Conservation (phyloP, 2,113 vertebrate genomes). For the Stomatorhinus ivindoensis region DNA sequence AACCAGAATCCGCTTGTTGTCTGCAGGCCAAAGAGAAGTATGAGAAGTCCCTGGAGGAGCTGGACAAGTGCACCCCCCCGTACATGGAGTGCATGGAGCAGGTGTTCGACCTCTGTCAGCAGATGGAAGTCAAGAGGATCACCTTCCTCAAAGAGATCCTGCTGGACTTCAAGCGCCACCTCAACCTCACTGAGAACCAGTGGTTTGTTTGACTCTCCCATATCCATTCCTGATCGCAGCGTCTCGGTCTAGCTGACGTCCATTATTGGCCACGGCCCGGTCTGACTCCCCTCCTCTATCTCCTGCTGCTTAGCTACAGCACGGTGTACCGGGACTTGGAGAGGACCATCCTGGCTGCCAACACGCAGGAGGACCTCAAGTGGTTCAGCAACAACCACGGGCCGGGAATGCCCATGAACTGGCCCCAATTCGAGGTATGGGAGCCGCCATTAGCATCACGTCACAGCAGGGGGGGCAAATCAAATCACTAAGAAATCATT, state of each 20-base stretch:
- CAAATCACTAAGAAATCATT: neutral
- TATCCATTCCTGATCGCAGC: neutral
- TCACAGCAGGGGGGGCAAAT: neutral
- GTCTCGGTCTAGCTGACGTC: neutral
- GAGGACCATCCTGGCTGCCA: constrained; percentile 77
- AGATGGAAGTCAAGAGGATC: constrained; percentile 91
- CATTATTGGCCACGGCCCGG: neutral
- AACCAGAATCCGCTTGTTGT: constrained; percentile 15
- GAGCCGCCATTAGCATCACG: neutral
- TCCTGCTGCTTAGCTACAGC: constrained; percentile 65
- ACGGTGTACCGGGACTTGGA: constrained; percentile 90
- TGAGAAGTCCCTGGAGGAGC: constrained; percentile 90
- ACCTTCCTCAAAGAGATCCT: constrained; percentile 93
- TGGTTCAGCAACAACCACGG: constrained; percentile 95
- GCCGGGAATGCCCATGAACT: constrained; percentile 93
- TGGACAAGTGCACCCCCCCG: constrained; percentile 83
- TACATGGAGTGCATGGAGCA: constrained; percentile 97
- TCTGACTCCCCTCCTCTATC: neutral
- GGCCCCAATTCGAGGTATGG: constrained; percentile 89
- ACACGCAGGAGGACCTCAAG: constrained; percentile 92
- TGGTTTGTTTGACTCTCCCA: constrained; percentile 58
- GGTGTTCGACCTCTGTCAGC: constrained; percentile 97
- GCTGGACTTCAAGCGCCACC: constrained; percentile 91
- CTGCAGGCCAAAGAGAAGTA: constrained; percentile 89
- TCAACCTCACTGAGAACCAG: constrained; percentile 89